Conservation (phyloP, 2,113 vertebrate species). For the Pluvianellus socialis region DNA sequence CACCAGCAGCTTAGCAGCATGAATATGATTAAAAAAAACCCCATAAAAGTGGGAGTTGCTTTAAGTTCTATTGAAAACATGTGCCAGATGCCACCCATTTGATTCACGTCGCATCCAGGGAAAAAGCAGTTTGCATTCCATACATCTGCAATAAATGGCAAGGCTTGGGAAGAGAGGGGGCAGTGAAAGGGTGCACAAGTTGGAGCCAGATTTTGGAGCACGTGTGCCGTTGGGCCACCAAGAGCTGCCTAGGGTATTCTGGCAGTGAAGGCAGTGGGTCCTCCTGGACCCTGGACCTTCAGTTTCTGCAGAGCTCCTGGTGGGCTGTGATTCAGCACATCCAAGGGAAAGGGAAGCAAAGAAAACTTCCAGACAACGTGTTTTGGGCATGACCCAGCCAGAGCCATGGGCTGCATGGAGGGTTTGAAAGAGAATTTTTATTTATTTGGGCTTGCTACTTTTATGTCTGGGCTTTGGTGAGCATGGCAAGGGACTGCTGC, state of each 20-base stretch:
- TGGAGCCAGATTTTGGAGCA: not conserved
- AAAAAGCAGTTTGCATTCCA: not conserved
- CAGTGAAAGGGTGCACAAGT: rapidly evolving
- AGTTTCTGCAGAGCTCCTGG: not conserved
- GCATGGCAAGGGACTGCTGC: not conserved
- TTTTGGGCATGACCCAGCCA: not conserved
- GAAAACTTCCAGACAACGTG: not conserved
- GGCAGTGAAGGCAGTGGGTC: not conserved
- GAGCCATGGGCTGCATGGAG: not conserved
- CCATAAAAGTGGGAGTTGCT: not conserved
- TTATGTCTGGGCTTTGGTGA: not conserved
- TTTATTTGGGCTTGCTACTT: not conserved
- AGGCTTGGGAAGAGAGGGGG: not conserved
- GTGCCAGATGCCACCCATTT: not conserved
- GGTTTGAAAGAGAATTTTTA: not conserved
- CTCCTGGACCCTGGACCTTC: not conserved
- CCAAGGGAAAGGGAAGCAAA: not conserved
- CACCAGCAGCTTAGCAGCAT: not conserved
- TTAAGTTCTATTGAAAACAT: not conserved
- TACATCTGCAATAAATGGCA: not conserved
- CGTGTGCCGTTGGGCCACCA: rapidly evolving
- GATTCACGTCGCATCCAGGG: not conserved
- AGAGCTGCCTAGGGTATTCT: not conserved
- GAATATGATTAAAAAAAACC: not conserved
- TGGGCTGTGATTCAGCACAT: not conserved